A percentile compares a stretch with the other conserved stretches of the same genome.
phyloP scores from a whole-genome alignment of 2,113 vertebrate genomes.

The Tragulus kanchil region DNA sequence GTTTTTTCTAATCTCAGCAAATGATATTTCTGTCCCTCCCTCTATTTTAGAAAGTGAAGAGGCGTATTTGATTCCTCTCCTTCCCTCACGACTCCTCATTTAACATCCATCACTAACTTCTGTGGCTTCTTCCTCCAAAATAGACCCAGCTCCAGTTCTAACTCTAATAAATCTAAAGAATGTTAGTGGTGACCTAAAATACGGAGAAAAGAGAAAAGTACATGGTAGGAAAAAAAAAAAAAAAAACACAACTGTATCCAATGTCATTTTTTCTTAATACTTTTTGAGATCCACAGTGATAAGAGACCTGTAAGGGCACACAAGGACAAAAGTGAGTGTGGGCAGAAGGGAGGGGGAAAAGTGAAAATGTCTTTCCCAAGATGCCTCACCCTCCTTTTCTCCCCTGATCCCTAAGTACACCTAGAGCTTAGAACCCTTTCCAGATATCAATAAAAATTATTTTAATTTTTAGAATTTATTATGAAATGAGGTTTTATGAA shows the following conservation, averaged over 20 bases:
- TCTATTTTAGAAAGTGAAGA: neutral
- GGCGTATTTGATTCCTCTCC: neutral
- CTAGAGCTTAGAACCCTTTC: neutral
- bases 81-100: neutral
- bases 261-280: neutral
- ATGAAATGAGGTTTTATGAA: slow-evolving; percentile 22
- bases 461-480: neutral
- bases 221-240: neutral
- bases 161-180: neutral
- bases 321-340: neutral
- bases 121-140: neutral
- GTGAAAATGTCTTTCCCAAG: neutral
- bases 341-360: neutral
- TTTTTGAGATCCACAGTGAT: neutral
- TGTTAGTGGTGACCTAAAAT: neutral
- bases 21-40: neutral
- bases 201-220: neutral
- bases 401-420: neutral
- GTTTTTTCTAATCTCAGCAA: neutral
- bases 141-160: neutral
- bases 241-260: neutral
- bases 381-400: neutral
- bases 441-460: neutral
- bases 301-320: neutral
- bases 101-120: slow-evolving; percentile 17